Evolutionary conservation across 1,140 invertebrate species (phyloP).

Genomic region (Tetragonula clypearis): DNA sequence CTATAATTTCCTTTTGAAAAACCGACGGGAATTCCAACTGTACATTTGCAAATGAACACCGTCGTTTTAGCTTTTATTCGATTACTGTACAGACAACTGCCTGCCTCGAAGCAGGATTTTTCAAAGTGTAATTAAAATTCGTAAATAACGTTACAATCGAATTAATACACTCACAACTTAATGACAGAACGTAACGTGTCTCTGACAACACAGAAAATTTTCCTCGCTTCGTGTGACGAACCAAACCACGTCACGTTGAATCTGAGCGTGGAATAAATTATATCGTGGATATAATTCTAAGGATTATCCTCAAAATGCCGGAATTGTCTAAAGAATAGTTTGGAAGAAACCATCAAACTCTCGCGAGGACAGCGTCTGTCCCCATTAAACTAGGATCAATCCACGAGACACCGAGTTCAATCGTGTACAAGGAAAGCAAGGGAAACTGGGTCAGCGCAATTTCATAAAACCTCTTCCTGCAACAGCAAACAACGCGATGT

Average conservation of each 20-base stretch:
- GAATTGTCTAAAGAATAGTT: not conserved
- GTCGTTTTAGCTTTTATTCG: no score
- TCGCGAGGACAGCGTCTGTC: not conserved
- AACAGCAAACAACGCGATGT: constrained; percentile 48
- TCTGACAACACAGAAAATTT: not conserved
- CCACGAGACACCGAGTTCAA: constrained; percentile 28
- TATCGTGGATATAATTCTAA: not conserved
- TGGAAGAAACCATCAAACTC: not conserved
- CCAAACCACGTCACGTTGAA: not conserved
- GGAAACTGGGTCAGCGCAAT: constrained; percentile 44
- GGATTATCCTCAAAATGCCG: not conserved
- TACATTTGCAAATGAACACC: no score
- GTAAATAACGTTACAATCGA: no score
- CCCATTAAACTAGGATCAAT: constrained; percentile 35
- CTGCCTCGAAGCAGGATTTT: no score
- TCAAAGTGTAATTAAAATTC: no score
- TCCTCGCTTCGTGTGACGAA: not conserved
- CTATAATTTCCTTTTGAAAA: no score
- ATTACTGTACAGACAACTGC: no score
- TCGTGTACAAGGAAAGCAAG: constrained; percentile 27
- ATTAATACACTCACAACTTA: no score
- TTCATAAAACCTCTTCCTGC: constrained; percentile 48
- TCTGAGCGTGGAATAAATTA: no score
- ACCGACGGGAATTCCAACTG: no score
- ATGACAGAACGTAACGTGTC: no score